Evolutionary conservation across 2,797 vertebrate genomes (phyloP), one percentile per base, ranked within the genome.

Genomic region (Labroides dimidiatus): DNA sequence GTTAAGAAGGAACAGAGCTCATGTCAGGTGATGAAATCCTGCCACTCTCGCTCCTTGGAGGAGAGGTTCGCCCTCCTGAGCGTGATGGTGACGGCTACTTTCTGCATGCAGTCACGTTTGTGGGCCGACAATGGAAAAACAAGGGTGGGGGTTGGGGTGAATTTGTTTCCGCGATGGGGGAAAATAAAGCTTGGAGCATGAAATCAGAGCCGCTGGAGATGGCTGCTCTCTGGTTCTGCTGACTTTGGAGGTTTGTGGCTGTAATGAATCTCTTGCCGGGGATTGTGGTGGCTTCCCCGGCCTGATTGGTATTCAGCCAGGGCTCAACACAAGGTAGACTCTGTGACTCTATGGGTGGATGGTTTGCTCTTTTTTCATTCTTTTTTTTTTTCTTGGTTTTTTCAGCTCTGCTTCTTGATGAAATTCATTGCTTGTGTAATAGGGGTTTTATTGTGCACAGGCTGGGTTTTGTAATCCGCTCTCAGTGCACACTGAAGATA

Each of bases 181-280:
- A 27, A 81, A 83, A 81, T 76, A 71, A 41, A 30, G 77, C 84
- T 77, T 20, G 58, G 64, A 81, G 81, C 82, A 71, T 82, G 84
- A 89, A 90, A 85, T 79, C 71, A 67, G 81, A 86, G 63, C 77
- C 72, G 64, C 52, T 74, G 69, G 77, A 83, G 80, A 86, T 64
- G 72, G 69, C 77, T 36, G 54, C 72, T 67, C 80, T 77, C 59
- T 54, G 62, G 67, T 87, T 87, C 75, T 87, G 90, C 89, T 92
- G 89, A 92, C 84, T 78, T 39, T 74, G 72, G 78, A 72, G 50
- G 64, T 87, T 87, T 87, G 81, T 54, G 80, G 80, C 70, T 76
- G 81, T 86, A 87, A 85, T 89, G 83, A 86, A 89, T 84, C 88
- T 76, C 71, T 78, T 81, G 71, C 48, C 72, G 43, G 78, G 77